Evolutionary conservation across 2,888 invertebrate species (phyloP), one percentile per base, ranked within the genome.

Genomic region (Stenolophus ochropezus): DNA sequence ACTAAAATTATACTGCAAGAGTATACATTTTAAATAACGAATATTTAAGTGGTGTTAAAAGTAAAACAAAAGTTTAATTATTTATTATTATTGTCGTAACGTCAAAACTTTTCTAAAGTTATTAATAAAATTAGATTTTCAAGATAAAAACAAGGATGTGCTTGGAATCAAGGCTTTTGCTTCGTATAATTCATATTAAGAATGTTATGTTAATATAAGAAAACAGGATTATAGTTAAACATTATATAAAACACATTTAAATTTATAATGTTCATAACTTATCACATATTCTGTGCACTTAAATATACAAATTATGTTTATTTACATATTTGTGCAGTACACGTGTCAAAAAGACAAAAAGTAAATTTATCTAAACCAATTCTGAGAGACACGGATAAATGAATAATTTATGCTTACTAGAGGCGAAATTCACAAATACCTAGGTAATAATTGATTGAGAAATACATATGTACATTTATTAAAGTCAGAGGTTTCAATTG

Each of bases 101-200:
- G 56, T 56, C 56, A 21, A 11, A 56, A 8, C 56, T 8, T 56
- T 20, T 56, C 20, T 20, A 11, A 49, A 49, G 21, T 56, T 56
- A 21, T 56, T 56, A 56, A 56, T 21, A 6, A 21, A 56, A 56
- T 21, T 11, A 56, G 56, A 56, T 56, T 56, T 56, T 56, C 18
- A 56, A 56, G 56, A 56, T 56, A 56, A 56, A 11, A 56, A 56
- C 56, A 56, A 56, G 56, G 56, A 56, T 56, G 20, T 56, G 20
- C 16, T 53, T 18, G 20, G 1, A 56, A 56, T 56, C 56, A 56
- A 56, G 56, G 56, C 18, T 56, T 21, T 56, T 20, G 0, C 11
- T 56, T n/a, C n/a, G n/a, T 11, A 56, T 56, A 42, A 42, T 42
- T 42, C 33, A 42, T 42, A 42, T 42, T 42, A 42, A 42, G 6